Evolutionary conservation across 2,797 vertebrate species (phyloP).

Genomic region (Argyrosomus regius): DNA sequence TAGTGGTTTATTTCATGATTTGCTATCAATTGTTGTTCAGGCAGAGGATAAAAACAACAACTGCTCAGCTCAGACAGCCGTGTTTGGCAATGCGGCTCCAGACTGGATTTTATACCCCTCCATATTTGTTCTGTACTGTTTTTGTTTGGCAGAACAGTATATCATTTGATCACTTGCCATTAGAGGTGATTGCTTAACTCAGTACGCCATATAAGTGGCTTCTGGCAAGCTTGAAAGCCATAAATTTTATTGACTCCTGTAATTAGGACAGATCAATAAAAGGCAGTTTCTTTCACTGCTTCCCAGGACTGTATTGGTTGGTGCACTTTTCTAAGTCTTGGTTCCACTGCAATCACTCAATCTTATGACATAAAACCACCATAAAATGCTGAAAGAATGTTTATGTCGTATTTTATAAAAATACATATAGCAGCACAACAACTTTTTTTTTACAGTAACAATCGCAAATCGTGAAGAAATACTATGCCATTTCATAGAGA

Average conservation of each 20-base stretch:
- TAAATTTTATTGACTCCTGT: conserved; percentile 77
- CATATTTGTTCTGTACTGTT: conserved; percentile 51
- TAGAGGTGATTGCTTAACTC: conserved; percentile 76
- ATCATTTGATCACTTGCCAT: conserved; percentile 73
- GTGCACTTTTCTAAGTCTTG: conserved; percentile 30
- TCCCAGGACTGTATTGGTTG: conserved; percentile 23
- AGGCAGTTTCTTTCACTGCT: conserved; percentile 65
- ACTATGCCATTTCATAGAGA: conserved; percentile 11
- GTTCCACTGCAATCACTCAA: conserved; percentile 32
- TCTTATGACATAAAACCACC: conserved; percentile 17
- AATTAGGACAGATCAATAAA: conserved; percentile 82
- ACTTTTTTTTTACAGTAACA: conserved; percentile 21
- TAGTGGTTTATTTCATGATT: conserved; percentile 33
- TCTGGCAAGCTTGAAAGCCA: conserved; percentile 65
- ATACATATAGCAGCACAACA: conserved; percentile 5
- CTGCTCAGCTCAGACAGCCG: conserved; percentile 44
- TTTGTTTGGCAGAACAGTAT: conserved; percentile 61
- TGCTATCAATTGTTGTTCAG: conserved; percentile 21
- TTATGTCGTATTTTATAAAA: conserved; percentile 36
- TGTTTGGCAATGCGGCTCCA: conserved; percentile 50
- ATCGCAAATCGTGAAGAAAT: conserved; percentile 12
- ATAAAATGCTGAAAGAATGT: conserved; percentile 28
- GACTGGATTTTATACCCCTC: conserved; percentile 48
- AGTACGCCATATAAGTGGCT: conserved; percentile 66
- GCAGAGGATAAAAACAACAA: conserved; percentile 34